Evolutionary conservation across 2,888 invertebrate species (phyloP), one percentile per base, ranked within the genome.

Genomic region (Lithophane socia): DNA sequence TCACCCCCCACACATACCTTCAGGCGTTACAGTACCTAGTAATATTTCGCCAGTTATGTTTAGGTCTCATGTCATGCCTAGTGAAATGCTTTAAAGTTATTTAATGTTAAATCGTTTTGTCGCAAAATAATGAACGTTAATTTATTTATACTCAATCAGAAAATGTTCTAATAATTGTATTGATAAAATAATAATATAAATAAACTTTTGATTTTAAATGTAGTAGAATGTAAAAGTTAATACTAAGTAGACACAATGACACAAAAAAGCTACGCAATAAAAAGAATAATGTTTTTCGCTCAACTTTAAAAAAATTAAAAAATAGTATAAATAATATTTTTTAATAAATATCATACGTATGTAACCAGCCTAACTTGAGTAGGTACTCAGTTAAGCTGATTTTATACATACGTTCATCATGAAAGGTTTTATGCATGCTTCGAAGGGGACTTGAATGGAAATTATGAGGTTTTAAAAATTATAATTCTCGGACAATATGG

Each of bases 381-480:
- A 49, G 16, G 49, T 49, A 49, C 37, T 42, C 42, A n/a, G 24
- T 52, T 52, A 52, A n/a, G 65, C 5, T 60, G 61, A 61, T 44
- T 70, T 63, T 68, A 67, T 71, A 56, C 18, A 65, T 73, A 52
- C 16, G n/a, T 44, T 81, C 80, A 80, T 80, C 70, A 75, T 67
- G 47, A 24, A 66, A 42, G 67, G 18, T 65, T 79, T 85, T 81
- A 86, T 85, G 72, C 77, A 84, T 86, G 49, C 16, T 73, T 13
- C 77, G 37, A 61, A 73, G 81, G 76, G 80, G 80, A 75, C 68
- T 60, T 21, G 44, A 70, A 86, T 84, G 77, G 77, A 80, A 77
- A 86, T 82, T 5, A 52, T 56, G 18, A 70, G 37, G 12, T 67
- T 80, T 87, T 83, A 75, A 78, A 87, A 85, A 83, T 87, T 86